Conservation (phyloP, 2,888 invertebrate genomes). For the Proisotoma minuta region DNA sequence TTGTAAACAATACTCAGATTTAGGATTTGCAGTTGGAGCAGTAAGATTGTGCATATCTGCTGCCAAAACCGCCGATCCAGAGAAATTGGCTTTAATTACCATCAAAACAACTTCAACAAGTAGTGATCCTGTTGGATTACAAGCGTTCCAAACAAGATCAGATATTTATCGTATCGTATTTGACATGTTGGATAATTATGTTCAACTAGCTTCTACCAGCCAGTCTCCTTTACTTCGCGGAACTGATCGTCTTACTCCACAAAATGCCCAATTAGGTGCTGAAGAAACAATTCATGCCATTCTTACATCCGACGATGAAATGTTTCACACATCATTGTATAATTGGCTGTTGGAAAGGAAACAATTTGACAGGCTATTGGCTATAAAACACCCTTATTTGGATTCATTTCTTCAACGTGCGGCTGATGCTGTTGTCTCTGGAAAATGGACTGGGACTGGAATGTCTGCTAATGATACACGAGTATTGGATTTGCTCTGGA, state of each 20-base stretch:
- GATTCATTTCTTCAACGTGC: conserved; percentile 53
- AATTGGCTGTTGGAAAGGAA: conserved; percentile 74
- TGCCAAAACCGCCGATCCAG: conserved; percentile 43
- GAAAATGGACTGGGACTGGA: conserved; percentile 46
- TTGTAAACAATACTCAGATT: conserved; percentile 44
- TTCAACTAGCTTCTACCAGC: conserved; percentile 28
- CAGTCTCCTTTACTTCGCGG: conserved; percentile 33
- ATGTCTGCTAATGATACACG: conserved; percentile 59
- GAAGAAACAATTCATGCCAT: conserved; percentile 45
- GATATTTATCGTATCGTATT: conserved; percentile 45
- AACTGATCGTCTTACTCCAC: conserved; percentile 21
- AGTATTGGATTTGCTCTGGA: conserved; percentile 83
- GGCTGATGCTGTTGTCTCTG: conserved; percentile 49
- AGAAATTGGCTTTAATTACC: conserved; percentile 38
- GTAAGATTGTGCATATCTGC: conserved; percentile 41
- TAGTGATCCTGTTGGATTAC: conserved; percentile 33
- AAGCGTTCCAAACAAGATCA: conserved; percentile 40
- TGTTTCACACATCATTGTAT: conserved; percentile 84
- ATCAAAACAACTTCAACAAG: conserved; percentile 24
- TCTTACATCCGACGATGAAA: conserved; percentile 64
- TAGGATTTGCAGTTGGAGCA: conserved; percentile 45
- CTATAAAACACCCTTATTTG: conserved; percentile 51
- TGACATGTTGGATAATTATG: conserved; percentile 42
- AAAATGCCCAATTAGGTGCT: conserved; percentile 35
- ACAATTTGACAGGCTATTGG: conserved; percentile 53